phyloP scores from a whole-genome alignment of 2,113 vertebrate species.

The Mesocricetus auratus region DNA sequence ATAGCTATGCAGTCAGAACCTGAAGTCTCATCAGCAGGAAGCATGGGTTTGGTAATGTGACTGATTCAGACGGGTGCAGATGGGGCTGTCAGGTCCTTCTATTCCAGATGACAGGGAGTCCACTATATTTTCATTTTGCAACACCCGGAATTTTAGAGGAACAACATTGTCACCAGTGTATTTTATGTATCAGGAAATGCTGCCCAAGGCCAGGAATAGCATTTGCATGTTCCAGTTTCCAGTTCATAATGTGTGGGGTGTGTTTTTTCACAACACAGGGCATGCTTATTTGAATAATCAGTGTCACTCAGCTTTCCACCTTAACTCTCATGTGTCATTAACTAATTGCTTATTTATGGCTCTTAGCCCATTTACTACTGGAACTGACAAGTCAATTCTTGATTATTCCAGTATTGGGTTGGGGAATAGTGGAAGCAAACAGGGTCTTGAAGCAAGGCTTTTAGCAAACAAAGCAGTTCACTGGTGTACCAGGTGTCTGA shows the following conservation, averaged over 20 bases:
- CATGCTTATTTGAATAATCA: neutral
- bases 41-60: neutral
- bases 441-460: neutral
- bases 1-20: neutral
- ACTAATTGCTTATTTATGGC: neutral
- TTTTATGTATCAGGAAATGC: neutral
- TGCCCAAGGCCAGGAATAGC: neutral
- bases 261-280: neutral
- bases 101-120: neutral
- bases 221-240: neutral
- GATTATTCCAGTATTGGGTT: neutral
- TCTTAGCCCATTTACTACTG: neutral
- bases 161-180: too few relatives aligned
- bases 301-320: neutral
- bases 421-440: neutral
- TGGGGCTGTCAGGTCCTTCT: neutral
- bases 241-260: neutral
- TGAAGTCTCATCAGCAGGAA: neutral
- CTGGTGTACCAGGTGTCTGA: neutral
- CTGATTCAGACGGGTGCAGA: neutral
- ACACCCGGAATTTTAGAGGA: neutral
- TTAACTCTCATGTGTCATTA: neutral
- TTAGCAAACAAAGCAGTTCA: neutral
- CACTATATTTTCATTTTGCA: neutral
- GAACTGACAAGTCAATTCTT: neutral